Conservation (phyloP, 2,113 vertebrate species). For the Mastomys natalensis region DNA sequence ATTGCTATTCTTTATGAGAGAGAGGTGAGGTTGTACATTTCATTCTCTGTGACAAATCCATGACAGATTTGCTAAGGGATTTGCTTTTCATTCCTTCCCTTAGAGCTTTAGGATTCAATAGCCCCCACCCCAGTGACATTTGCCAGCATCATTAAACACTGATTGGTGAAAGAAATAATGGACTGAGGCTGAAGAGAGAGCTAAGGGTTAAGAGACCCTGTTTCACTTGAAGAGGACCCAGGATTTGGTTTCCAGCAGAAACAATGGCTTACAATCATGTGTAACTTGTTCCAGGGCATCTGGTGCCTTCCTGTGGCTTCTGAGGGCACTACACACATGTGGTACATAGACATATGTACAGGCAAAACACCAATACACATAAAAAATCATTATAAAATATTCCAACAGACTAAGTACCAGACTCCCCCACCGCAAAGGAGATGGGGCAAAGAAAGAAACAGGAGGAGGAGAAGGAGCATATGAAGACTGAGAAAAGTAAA, state of each 20-base stretch:
- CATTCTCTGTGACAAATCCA: not conserved
- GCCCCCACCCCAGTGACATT: not conserved
- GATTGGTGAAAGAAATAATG: not conserved
- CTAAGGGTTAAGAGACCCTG: not conserved
- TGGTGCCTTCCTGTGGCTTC: not conserved
- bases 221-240: not conserved
- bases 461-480: not conserved
- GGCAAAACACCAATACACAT: not conserved
- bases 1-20: not conserved
- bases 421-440: not conserved
- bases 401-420: not conserved
- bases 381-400: not conserved
- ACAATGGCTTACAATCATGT: not conserved
- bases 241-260: not conserved
- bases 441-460: not conserved
- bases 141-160: not conserved
- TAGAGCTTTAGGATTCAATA: not conserved
- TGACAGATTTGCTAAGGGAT: not conserved
- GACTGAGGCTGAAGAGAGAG: not conserved
- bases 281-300: not conserved
- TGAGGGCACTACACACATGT: not conserved
- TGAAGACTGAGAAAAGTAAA: not conserved
- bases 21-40: not conserved
- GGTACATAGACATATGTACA: not conserved
- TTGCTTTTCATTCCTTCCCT: not conserved